Evolutionary conservation across 2,888 invertebrate species (phyloP), one percentile per base, ranked within the genome.

Genomic region (Mamestra brassicae): DNA sequence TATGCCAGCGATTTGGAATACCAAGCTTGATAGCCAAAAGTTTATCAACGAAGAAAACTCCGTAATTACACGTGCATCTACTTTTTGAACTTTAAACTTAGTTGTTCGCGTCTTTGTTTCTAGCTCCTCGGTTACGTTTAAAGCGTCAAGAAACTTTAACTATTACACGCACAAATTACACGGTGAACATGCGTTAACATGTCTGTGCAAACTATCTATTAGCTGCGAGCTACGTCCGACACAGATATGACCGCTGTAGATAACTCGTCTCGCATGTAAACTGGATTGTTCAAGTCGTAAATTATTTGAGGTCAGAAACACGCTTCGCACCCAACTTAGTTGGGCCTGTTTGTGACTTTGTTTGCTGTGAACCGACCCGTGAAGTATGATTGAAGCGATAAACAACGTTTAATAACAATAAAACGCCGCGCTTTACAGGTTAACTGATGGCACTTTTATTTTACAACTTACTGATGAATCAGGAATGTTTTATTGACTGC

Each of bases 251-350:
- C 93, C 91, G 90, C 87, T 90, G 90, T 90, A 92, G 92, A 93
- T 91, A 94, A 90, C 90, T 91, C 91, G 86, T 87, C 88, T 91
- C 89, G 89, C 89, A 90, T 91, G 90, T 92, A 88, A 94, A 94
- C 93, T 92, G 90, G 89, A 93, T 93, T 92, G 93, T 93, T 92
- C 87, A 90, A 93, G 91, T 93, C 93, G 92, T 94, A 94, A 94
- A 95, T 95, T 94, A 95, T 93, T 93, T 92, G 91, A 93, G 93
- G 92, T 93, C 92, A 90, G 92, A 89, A 92, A 92, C 92, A 94
- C 90, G 87, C 90, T 90, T 91, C 88, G 88, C 88, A 86, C 88
- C 80, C 85, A 90, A 92, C 92, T 93, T 87, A 91, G 91, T 92
- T 90, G 88, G 83, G 90, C 89, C 92, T 93, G 93, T 90, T 92